Conservation (phyloP, 2,888 invertebrate genomes). For the Alentia gelatinosa region DNA sequence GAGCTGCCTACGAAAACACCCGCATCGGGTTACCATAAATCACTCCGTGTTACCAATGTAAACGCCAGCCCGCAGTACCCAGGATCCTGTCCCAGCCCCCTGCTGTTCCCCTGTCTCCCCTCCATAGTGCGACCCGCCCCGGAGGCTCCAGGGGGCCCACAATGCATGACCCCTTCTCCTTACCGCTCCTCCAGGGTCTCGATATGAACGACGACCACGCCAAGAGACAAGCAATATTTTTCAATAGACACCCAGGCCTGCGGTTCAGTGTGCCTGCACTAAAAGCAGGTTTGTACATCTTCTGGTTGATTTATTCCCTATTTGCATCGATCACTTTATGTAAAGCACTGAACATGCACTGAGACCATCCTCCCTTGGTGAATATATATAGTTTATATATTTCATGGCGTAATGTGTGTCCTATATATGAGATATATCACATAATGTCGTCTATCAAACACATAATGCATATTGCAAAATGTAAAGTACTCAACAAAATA, state of each 20-base stretch:
- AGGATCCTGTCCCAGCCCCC: background rate
- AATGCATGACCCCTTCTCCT: background rate
- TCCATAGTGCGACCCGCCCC: background rate
- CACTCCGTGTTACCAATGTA: background rate
- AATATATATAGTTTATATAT: too few species aligned
- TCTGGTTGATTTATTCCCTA: too few species aligned
- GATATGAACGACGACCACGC: background rate
- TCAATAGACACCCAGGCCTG: slow-evolving; percentile 8
- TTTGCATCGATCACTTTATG: too few species aligned
- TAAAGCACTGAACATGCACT: too few species aligned
- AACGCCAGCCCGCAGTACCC: background rate
- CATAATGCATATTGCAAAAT: too few species aligned
- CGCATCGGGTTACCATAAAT: background rate
- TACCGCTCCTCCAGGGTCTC: background rate
- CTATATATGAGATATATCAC: too few species aligned
- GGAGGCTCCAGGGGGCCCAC: background rate
- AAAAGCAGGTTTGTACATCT: background rate
- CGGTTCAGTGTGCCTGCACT: background rate
- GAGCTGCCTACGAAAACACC: background rate
- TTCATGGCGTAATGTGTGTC: too few species aligned
- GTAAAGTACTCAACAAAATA: too few species aligned
- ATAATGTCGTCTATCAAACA: too few species aligned
- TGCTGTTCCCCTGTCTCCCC: background rate
- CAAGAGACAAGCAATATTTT: background rate
- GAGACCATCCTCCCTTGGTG: too few species aligned